Evolutionary conservation across 2,888 invertebrate genomes (phyloP).

Genomic region (Leptinotarsa peninsularis): DNA sequence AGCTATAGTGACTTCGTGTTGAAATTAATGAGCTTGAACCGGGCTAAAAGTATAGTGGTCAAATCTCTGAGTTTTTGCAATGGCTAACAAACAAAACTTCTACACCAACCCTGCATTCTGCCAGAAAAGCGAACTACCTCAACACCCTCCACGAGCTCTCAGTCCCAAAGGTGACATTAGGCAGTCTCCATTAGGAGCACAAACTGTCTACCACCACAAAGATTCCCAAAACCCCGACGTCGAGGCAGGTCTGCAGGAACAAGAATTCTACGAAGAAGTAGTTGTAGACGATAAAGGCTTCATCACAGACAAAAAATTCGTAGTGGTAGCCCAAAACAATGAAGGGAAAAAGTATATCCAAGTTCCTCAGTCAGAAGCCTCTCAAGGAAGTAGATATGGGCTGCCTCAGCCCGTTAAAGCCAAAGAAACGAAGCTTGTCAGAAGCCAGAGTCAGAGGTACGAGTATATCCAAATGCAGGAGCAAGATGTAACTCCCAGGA

Average conservation of each 20-base stretch:
- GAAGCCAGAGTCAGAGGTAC: slow-evolving; percentile 62
- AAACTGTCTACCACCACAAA: slow-evolving; percentile 55
- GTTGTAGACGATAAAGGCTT: slow-evolving; percentile 62
- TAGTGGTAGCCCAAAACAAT: slow-evolving; percentile 62
- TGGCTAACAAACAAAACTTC: slow-evolving; percentile 67
- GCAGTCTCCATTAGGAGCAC: slow-evolving; percentile 64
- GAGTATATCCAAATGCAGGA: slow-evolving; percentile 70
- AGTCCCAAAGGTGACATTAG: slow-evolving; percentile 53
- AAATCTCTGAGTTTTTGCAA: slow-evolving; percentile 27
- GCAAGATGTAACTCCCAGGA: slow-evolving; percentile 61
- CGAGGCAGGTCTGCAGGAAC: slow-evolving; percentile 57
- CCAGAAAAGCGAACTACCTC: slow-evolving; percentile 78
- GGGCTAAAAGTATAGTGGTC: not conserved
- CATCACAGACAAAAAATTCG: slow-evolving; percentile 62
- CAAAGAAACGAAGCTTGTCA: slow-evolving; percentile 38
- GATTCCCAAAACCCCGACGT: slow-evolving; percentile 43
- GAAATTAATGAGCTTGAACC: not conserved
- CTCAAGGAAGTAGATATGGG: slow-evolving; percentile 67
- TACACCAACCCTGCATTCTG: slow-evolving; percentile 87
- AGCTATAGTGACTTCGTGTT: not conserved
- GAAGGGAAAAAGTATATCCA: slow-evolving; percentile 52
- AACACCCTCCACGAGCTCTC: slow-evolving; percentile 59
- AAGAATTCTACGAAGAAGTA: slow-evolving; percentile 66
- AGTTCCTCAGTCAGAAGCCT: slow-evolving; percentile 59
- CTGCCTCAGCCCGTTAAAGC: slow-evolving; percentile 63